phyloP scores from a whole-genome alignment of 23 tunicate species.

The Clavelina lepadiformis region DNA sequence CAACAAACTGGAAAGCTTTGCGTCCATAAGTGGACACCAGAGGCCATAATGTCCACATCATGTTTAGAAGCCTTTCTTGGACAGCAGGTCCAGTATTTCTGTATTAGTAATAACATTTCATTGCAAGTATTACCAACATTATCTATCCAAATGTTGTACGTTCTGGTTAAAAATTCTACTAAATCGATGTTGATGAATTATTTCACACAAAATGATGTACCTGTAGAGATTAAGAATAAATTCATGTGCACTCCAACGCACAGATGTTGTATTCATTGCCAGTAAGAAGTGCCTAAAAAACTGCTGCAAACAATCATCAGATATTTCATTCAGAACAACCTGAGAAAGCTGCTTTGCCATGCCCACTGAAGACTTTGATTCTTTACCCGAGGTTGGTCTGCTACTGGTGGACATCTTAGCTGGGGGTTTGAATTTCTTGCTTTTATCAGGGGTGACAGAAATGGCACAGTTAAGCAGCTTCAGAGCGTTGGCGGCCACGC shows the following conservation, averaged over 20 bases:
- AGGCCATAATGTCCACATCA: slow-evolving; percentile 83
- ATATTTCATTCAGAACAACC: slow-evolving; percentile 31
- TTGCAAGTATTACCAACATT: not conserved
- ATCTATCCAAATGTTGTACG: not conserved
- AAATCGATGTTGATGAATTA: not conserved
- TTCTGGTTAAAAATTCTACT: not conserved
- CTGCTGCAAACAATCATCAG: slow-evolving; percentile 29
- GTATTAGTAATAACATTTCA: not conserved
- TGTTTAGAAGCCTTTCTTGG: slow-evolving; percentile 32
- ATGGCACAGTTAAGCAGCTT: slow-evolving; percentile 66
- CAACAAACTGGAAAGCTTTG: slow-evolving; percentile 85
- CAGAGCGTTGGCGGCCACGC: slow-evolving; percentile 47
- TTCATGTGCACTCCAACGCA: slow-evolving; percentile 83
- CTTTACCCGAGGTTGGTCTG: slow-evolving; percentile 7
- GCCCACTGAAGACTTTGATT: slow-evolving; percentile 2
- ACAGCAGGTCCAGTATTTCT: slow-evolving; percentile 39
- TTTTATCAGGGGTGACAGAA: not conserved
- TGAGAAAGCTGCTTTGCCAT: slow-evolving; percentile 54
- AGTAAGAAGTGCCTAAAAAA: slow-evolving; percentile 75
- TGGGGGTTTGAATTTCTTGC: slow-evolving; percentile 5
- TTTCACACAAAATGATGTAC: slow-evolving; percentile 1
- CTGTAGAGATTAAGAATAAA: slow-evolving; percentile 55
- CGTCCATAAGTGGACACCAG: slow-evolving; percentile 49
- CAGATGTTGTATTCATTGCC: slow-evolving; percentile 63
- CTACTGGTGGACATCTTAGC: slow-evolving; percentile 1